Base-by-base conservation (phyloP, 2,888 invertebrate genomes). In the Spialia ferax region DNA sequence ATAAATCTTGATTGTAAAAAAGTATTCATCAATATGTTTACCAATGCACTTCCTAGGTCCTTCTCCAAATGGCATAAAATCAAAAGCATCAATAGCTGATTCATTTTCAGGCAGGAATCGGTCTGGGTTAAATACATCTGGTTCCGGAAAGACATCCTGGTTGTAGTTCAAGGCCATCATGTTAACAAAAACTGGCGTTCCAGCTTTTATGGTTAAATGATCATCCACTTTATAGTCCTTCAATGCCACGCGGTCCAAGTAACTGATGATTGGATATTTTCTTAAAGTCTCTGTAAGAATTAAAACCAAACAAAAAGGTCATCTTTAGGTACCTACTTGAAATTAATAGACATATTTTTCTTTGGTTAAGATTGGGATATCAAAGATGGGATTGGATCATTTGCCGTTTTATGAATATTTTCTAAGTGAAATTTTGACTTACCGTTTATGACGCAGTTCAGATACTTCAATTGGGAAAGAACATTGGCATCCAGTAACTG, bases 21-120 rank as follows among this genome's bases (percentile, higher is more conserved):
- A n/a, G n/a, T n/a, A n/a, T n/a, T n/a, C n/a, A n/a, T n/a, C n/a
- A 8, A 55, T 8, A 29, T 20, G 13, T 50, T 57, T 11, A 65
- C 64, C 64, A 26, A 65, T 65, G 11, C 64, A 65, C 20, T 50
- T 60, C 42, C 66, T 52, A n/a, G 55, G 95, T 1, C 95, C 95
- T 6, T 88, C 71, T 0, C 95, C 94, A 69, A 95, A 95, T 0
- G 95, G 94, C 70, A 93, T 70, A 67, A 88, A 94, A 0, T 79
- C 72, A 52, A 74, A 77, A 0, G 82, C 78, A 7, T 68, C 68
- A 0, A 78, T 75, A 1, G 88, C 84, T 0, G 79, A 75, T 72
- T 93, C 93, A 70, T 95, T 95, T 71, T 94, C 94, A 0, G 94
- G 91, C 23, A 84, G 89, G 71, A 95, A 95, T 63, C 95, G 79